Evolutionary conservation across 2,113 vertebrate genomes (phyloP).

Genomic region (Trachemys scripta): DNA sequence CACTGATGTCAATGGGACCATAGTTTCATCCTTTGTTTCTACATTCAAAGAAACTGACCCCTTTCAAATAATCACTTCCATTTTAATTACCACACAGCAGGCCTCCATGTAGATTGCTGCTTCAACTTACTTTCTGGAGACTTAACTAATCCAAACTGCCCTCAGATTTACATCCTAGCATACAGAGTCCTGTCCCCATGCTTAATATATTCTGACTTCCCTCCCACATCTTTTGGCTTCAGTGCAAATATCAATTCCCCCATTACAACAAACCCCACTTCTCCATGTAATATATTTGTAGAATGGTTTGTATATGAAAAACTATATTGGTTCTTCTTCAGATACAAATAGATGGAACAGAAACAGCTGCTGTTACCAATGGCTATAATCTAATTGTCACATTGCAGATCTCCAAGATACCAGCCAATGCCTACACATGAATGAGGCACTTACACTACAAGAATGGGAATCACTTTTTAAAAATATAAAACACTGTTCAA

Average conservation of each 20-base stretch:
- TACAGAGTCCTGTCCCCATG: neutral
- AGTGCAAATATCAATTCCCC: neutral
- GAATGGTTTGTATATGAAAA: neutral
- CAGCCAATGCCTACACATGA: neutral
- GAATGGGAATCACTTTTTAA: constrained; percentile 19
- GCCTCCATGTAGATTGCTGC: neutral
- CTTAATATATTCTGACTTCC: neutral
- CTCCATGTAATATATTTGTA: neutral
- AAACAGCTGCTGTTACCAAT: constrained; percentile 41
- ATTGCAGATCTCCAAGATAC: constrained; percentile 17
- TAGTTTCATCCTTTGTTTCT: neutral
- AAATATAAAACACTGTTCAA: constrained; percentile 7
- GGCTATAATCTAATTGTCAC: constrained; percentile 52
- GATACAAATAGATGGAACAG: constrained; percentile 28
- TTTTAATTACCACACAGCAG: neutral
- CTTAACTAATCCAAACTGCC: neutral
- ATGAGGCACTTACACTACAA: neutral
- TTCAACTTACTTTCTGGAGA: neutral
- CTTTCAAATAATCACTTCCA: neutral
- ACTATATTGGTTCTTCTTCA: neutral
- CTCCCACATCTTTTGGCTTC: neutral
- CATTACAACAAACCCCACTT: constrained; percentile 1
- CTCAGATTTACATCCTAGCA: neutral
- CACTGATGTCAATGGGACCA: neutral
- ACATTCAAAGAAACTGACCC: neutral